Percentiles rank a stretch among this genome's conserved stretches.
phyloP scores from a whole-genome alignment of 2,113 vertebrate species.

The Mus musculus region GRCm39 chr4:32248001-32248500 shows the following conservation, averaged over 20 bases:
- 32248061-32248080: conserved; percentile 66
- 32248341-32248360: not conserved
- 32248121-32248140: conserved; percentile 59
- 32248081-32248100: conserved; percentile 40
- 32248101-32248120: not conserved
- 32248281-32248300: not conserved
- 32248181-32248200: not conserved
- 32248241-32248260: conserved; percentile 43
- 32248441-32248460: conserved; percentile 80
- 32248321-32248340: conserved; percentile 42
- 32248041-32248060: not conserved
- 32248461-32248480: conserved; percentile 74
- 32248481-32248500: not conserved
- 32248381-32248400: not conserved
- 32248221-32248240: not conserved
- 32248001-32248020: conserved; percentile 10
- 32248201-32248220: not conserved
- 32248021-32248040: conserved; percentile 32
- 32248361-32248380: not conserved
- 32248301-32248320: not conserved
- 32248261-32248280: conserved; percentile 27
- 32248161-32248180: conserved; percentile 53
- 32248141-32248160: conserved; percentile 35
- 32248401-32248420: not conserved
- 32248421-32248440: conserved; percentile 65